A percentile compares a stretch with the other conserved stretches of the same genome.
These are phyloP conservation scores for Albula glossodonta DNA, from an alignment of 2,113 vertebrate genomes.

Conservation along the genomic window DNA sequence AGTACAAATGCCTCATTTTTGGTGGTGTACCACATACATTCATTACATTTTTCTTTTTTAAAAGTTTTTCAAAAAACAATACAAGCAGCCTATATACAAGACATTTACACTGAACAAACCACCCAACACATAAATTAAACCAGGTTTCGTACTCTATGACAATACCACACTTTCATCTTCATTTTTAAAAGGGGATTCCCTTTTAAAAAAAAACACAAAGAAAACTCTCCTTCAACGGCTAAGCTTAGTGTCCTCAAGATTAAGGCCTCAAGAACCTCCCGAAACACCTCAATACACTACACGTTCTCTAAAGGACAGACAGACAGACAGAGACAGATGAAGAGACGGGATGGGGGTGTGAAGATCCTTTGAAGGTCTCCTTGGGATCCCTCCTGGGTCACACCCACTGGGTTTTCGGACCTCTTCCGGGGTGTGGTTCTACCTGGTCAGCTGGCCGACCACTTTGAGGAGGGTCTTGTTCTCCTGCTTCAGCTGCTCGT, in stretches of 20 bases:
- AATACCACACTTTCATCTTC: background rate
- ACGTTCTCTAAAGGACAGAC: conserved; percentile 12
- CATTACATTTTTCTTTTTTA: conserved; percentile 46
- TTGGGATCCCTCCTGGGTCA: background rate
- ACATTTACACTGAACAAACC: conserved; percentile 75
- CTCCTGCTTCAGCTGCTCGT: conserved; percentile 97
- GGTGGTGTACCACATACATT: conserved; percentile 55
- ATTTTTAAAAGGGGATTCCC: background rate
- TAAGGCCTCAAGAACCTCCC: background rate
- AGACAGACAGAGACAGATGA: conserved; percentile 36
- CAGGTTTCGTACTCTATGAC: background rate
- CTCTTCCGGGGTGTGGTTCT: conserved; percentile 68
- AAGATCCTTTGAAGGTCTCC: conserved; percentile 24
- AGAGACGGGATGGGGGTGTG: conserved; percentile 1
- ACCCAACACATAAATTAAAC: conserved; percentile 16
- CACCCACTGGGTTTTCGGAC: conserved; percentile 12
- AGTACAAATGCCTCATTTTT: conserved; percentile 23
- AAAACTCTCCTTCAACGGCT: background rate
- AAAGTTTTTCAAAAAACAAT: conserved; percentile 41
- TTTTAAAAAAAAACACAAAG: background rate
- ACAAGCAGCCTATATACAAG: conserved; percentile 64
- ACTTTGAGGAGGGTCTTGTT: conserved; percentile 99
- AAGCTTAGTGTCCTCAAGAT: background rate
- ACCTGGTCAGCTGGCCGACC: conserved; percentile 97
- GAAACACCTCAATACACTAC: background rate